Evolutionary conservation across 2,888 invertebrate species (phyloP).

Genomic region (Sarcophaga caerulescens): DNA sequence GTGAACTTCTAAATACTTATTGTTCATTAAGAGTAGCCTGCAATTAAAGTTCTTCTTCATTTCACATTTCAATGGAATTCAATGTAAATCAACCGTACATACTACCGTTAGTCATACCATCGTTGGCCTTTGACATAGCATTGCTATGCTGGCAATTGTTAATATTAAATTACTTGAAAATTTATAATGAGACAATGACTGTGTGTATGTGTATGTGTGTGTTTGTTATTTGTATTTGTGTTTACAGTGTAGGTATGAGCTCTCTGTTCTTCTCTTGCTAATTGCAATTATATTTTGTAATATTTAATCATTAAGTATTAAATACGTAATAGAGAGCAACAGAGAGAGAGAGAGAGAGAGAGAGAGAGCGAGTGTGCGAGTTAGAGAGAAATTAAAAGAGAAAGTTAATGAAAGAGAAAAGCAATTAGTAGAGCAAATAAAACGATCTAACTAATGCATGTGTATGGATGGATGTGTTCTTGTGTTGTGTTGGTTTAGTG

Average conservation of each 20-base stretch:
- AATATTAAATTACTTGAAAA: conserved; percentile 14
- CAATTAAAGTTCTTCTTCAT: neutral
- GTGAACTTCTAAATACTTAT: too few species aligned
- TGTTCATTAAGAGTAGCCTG: too few species aligned
- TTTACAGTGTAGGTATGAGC: too few species aligned
- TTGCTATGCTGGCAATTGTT: neutral
- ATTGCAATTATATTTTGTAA: conserved; percentile 22
- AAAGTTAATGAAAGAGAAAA: neutral
- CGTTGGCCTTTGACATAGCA: too few species aligned
- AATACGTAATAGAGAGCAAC: neutral
- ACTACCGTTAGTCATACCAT: too few species aligned
- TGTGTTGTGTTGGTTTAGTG: neutral
- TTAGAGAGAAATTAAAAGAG: neutral
- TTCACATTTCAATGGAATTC: neutral
- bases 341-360: neutral
- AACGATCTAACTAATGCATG: neutral
- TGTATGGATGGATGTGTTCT: neutral
- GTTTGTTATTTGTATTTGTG: too few species aligned
- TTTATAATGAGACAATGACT: conserved; percentile 2
- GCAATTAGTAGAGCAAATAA: neutral
- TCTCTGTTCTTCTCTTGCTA: neutral
- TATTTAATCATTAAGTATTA: too few species aligned
- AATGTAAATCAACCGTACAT: conserved; percentile 11
- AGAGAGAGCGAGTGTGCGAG: too few species aligned
- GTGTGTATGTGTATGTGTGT: too few species aligned